Conservation (phyloP, 2,888 invertebrate genomes). For the Meteorus colon region DNA sequence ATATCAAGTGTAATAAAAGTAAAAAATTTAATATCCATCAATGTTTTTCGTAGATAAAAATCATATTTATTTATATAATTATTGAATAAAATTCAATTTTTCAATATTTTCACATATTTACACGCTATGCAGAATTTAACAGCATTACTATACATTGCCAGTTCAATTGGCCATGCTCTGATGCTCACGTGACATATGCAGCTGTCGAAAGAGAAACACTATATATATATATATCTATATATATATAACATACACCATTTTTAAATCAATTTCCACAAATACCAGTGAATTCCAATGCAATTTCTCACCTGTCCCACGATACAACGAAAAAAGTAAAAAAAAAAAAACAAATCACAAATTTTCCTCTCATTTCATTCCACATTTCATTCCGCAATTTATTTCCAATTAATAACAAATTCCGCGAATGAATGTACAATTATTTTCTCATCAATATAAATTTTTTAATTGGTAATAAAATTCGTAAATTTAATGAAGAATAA, state of each 20-base stretch:
- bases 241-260: neutral
- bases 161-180: constrained; percentile 40
- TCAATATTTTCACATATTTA: constrained; percentile 4
- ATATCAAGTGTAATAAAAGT: too few species aligned
- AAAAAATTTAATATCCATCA: too few species aligned
- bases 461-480: too few species aligned
- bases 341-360: neutral
- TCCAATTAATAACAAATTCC: too few species aligned
- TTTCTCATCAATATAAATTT: too few species aligned
- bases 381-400: too few species aligned
- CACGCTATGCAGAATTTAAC: constrained; percentile 1
- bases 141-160: constrained; percentile 28
- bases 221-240: neutral
- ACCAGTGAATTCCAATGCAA: neutral
- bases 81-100: neutral
- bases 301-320: neutral
- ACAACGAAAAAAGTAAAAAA: neutral
- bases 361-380: neutral
- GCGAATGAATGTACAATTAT: too few species aligned
- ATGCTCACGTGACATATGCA: constrained; percentile 31
- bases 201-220: constrained; percentile 16
- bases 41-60: too few species aligned
- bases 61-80: neutral
- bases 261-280: constrained; percentile 8
- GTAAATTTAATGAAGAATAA: too few species aligned